A percentile compares a stretch with the other conserved stretches of the same genome.
These are phyloP conservation scores for Dreissena rostriformis DNA, from an alignment of 1,140 invertebrate genomes.

Conservation along the genomic window DNA sequence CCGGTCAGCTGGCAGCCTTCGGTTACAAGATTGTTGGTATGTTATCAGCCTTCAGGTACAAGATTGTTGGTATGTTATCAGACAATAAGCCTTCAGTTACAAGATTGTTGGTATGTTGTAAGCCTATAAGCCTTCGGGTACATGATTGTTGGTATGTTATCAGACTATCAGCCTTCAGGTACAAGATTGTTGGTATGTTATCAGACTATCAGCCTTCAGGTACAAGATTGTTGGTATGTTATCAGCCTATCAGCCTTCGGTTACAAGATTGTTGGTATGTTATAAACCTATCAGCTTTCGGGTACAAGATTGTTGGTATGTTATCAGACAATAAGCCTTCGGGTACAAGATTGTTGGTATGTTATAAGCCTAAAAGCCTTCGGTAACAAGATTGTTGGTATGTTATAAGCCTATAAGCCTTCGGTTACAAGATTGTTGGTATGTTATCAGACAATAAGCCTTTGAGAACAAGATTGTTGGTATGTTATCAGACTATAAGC, in stretches of 20 bases:
- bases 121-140: constrained; percentile 94
- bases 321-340: too few relatives aligned
- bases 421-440: constrained; percentile 92
- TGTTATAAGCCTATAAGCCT: too few relatives aligned
- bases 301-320: constrained; percentile 90
- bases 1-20: constrained; percentile 92
- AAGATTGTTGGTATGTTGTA: constrained; percentile 87
- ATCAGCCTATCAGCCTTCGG: constrained; percentile 93
- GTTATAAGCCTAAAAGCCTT: too few relatives aligned
- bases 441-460: too few relatives aligned
- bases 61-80: constrained; percentile 87
- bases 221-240: constrained; percentile 89
- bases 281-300: too few relatives aligned
- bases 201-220: constrained; percentile 92
- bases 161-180: constrained; percentile 93
- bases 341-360: constrained; percentile 91
- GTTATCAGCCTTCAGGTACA: constrained; percentile 91
- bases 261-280: constrained; percentile 89
- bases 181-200: constrained; percentile 88
- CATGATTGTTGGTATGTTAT: constrained; percentile 87
- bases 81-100: constrained; percentile 93
- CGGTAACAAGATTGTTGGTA: constrained; percentile 91
- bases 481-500: too few relatives aligned
- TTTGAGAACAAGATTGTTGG: constrained; percentile 93
- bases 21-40: constrained; percentile 91